Evolutionary conservation across 2,888 invertebrate species (phyloP), one percentile per base, ranked within the genome.

Genomic region (Hanleya hanleyi): DNA sequence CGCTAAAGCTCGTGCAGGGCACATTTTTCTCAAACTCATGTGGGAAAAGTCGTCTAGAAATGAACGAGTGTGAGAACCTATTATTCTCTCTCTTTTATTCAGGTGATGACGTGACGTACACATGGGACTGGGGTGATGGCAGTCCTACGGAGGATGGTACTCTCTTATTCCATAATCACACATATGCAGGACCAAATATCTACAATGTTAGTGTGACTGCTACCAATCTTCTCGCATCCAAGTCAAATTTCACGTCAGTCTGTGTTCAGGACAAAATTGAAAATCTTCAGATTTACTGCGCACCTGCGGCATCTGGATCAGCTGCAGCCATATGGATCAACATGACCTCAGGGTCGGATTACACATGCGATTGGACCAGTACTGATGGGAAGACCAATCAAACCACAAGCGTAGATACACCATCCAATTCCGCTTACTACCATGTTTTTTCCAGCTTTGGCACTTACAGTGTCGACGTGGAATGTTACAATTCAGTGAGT

Each of bases 91-190:
- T n/a, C n/a, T n/a, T n/a, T n/a, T 47, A 36, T 71, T 22, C 74
- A 87, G 89, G 89, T 4, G 79, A 80, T 57, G 80, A 85, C 69
- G 79, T 87, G 4, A 79, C 76, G 32, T 87, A 86, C 74, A 77
- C 74, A 29, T 89, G 89, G 89, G 78, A 84, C 67, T 83, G 87
- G 69, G 88, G 86, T 7, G 86, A 88, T 70, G 86, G 86, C 1
- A 73, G 49, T 22, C 47, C 51, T 3, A n/a, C 67, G 2, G 36
- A 73, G 61, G 67, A 37, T 6, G 22, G 37, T 9, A 12, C 64
- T 1, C 35, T 15, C 7, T 67, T 69, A 0, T 64, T 47, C 51
- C 50, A 77, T 22, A 69, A 57, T 1, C 76, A 85, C 70, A 71
- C 75, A 0, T 88, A 81, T 72, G 32, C 73, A 9, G n/a, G 66